phyloP scores from a whole-genome alignment of 2,113 vertebrate species.

The Anoura caudifer region DNA sequence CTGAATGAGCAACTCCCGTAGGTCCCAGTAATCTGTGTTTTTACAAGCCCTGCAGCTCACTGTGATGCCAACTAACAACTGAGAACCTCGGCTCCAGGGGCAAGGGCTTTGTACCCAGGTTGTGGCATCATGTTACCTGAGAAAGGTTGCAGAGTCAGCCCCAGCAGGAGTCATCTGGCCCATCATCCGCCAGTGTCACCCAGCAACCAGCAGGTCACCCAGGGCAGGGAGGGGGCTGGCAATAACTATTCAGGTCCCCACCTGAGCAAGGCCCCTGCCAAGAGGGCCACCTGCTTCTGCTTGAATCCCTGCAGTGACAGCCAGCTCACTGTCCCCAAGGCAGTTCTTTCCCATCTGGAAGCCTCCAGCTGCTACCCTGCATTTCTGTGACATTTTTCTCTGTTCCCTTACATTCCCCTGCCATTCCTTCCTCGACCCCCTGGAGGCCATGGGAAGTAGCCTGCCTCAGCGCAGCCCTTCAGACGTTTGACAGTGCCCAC shows the following conservation, averaged over 20 bases:
- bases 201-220: background rate
- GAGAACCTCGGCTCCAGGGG: background rate
- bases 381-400: background rate
- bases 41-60: background rate
- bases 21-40: background rate
- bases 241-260: background rate
- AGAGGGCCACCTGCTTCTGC: background rate
- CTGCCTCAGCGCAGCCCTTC: background rate
- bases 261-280: background rate
- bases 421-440: background rate
- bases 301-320: background rate
- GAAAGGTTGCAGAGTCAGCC: background rate
- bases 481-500: background rate
- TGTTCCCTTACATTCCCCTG: background rate
- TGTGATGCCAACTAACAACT: background rate
- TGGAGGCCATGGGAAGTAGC: background rate
- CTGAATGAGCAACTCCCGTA: background rate
- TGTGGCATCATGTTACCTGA: background rate
- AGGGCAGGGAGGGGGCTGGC: background rate
- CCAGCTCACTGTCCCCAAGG: background rate
- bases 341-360: background rate
- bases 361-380: background rate
- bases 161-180: background rate
- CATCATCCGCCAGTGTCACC: background rate
- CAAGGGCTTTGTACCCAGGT: background rate